Base-by-base conservation (phyloP, 2,113 vertebrate genomes). In the Takifugu bimaculatus region DNA sequence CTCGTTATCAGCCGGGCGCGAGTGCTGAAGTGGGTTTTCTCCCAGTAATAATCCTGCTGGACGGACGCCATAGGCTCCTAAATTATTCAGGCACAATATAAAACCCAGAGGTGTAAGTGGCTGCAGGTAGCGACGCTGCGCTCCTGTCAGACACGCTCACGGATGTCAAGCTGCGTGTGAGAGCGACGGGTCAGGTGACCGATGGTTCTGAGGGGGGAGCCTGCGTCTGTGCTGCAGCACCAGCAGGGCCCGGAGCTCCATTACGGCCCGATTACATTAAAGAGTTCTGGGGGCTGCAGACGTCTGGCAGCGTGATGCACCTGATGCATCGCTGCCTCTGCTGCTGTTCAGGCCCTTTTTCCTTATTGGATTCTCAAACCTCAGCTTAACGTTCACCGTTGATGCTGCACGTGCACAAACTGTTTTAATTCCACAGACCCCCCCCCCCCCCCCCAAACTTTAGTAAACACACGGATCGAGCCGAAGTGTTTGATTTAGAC, bases 11-110 rank as follows among this genome's bases (percentile, higher is more conserved):
- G 49, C 25, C 54, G 56, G 47, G 28, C 51, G 71, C 54, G 74
- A 74, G 71, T 50, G 69, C 52, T 60, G 57, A 63, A 60, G 65
- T 72, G 54, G 47, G 53, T 75, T 75, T 76, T 50, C 29, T 54
- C 44, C 62, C 52, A 54, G 43, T 64, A 75, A 59, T 69, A 53
- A 77, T 68, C 29, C 54, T 54, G 68, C 70, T 68, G 50, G 57
- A 49, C 10, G 14, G 62, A 72, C 39, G 60, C 60, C 10, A 49
- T 61, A 57, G 28, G 74, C 26, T 27, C 35, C 43, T 80, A 63
- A 79, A 81, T 85, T 68, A 79, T 85, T 78, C 47, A 84, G 26
- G 15, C 25, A n/a, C n/a, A 44, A 74, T 74, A 64, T 60, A 52
- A 77, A 80, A 78, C 62, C 75, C 50, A 26, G 53, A 63, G 58